Evolutionary conservation across 2,113 vertebrate species (phyloP), one percentile per base, ranked within the genome.

Genomic region (Sakesphorus luctuosus): DNA sequence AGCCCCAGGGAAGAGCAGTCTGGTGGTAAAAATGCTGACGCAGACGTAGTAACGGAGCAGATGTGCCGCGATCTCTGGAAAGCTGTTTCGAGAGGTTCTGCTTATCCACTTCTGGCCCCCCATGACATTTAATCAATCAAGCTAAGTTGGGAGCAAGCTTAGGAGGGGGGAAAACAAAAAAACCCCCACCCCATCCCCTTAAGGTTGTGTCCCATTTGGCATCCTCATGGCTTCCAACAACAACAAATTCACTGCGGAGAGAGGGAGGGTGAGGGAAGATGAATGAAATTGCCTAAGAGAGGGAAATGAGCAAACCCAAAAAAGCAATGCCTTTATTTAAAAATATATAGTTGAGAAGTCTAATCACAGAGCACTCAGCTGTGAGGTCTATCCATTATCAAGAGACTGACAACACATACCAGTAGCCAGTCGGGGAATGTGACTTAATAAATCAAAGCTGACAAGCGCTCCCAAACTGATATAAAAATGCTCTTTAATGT

Each of bases 361-460:
- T 97, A 97, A 98, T 98, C 98, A 98, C 96, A 95, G 96, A 68
- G 93, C 98, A 98, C 97, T 98, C 97, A 98, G 98, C 97, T 98
- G 97, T 98, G 98, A 98, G 98, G 97, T 96, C 98, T 98, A 98
- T 99, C 98, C 97, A 98, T 99, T 98, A 99, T 97, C 97, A 96
- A 95, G 97, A 97, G 98, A 98, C 98, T 98, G 98, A 98, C 98
- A 98, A 98, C 98, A 98, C 97, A 98, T 33, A 79, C 98, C 94
- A 97, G 98, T 97, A 98, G 98, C 98, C 98, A 98, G 97, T 97
- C 96, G 89, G 81, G 97, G 96, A 99, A 98, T 96, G 98, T 98
- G 97, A 99, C 98, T 98, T 98, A 98, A 99, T 99, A 99, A 99
- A 99, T 99, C 99, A 99, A 99, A 99, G 97, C 97, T 99, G 99